Conservation (phyloP, 2,797 vertebrate species). For the Parotocinclus haroldoi region DNA sequence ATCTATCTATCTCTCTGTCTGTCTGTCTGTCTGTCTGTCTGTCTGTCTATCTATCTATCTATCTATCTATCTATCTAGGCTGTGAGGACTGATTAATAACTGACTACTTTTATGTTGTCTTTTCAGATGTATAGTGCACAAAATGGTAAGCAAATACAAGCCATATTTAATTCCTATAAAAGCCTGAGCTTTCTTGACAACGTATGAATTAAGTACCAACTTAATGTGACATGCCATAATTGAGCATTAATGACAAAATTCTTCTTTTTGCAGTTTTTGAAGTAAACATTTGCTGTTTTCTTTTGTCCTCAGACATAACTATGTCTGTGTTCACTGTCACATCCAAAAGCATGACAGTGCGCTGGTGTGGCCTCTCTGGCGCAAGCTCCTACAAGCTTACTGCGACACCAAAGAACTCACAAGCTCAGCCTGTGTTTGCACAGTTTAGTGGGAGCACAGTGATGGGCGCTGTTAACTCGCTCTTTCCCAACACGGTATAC, state of each 20-base stretch:
- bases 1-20: too few species aligned
- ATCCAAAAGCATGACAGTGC: constrained; percentile 73
- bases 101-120: constrained; percentile 55
- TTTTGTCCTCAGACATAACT: constrained; percentile 61
- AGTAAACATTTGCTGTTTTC: not conserved
- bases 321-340: constrained; percentile 74
- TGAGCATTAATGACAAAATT: too few species aligned
- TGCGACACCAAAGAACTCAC: constrained; percentile 65
- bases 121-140: constrained; percentile 78
- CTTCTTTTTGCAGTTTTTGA: not conserved
- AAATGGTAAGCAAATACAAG: constrained; percentile 72
- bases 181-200: too few species aligned
- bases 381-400: constrained; percentile 75
- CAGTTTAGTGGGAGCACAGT: constrained; percentile 67
- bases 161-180: too few species aligned
- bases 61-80: too few species aligned
- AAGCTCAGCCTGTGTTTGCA: constrained; percentile 53
- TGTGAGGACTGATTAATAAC: not conserved
- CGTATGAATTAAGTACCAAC: too few species aligned
- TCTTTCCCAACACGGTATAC: constrained; percentile 73
- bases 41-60: too few species aligned
- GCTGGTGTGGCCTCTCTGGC: constrained; percentile 62
- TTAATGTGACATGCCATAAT: too few species aligned
- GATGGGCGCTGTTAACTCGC: constrained; percentile 71
- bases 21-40: too few species aligned